Evolutionary conservation across 2,113 vertebrate species (phyloP).

Genomic region (Catharus minimus): DNA sequence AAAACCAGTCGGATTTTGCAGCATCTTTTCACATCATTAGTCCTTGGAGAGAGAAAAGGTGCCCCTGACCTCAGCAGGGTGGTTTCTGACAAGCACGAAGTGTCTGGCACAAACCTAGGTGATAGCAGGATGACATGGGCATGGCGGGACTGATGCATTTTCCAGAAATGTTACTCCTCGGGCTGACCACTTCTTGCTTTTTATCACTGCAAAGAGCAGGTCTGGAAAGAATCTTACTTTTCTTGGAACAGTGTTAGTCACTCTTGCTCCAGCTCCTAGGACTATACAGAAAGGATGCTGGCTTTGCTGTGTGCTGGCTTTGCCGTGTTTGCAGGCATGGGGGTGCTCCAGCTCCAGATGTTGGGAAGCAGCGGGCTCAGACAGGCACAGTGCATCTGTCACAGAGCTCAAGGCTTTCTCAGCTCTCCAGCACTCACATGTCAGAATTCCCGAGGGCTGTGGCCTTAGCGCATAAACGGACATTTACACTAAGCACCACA

Average conservation of each 20-base stretch:
- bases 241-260: neutral
- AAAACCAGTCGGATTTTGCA: neutral
- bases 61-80: neutral
- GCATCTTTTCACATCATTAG: neutral
- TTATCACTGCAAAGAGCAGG: neutral
- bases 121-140: neutral
- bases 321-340: neutral
- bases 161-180: neutral
- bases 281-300: neutral
- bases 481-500: fast-evolving
- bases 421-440: neutral
- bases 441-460: neutral
- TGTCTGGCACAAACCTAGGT: neutral
- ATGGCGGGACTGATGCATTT: neutral
- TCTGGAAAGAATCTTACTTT: neutral
- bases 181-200: neutral
- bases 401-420: neutral
- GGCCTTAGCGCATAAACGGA: neutral
- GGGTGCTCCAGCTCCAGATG: neutral
- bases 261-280: neutral
- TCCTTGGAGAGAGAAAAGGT: neutral
- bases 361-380: neutral
- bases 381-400: neutral
- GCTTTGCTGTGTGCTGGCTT: neutral
- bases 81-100: neutral